Base-by-base conservation (phyloP, 2,888 invertebrate species). In the Dascillus cervinus region DNA sequence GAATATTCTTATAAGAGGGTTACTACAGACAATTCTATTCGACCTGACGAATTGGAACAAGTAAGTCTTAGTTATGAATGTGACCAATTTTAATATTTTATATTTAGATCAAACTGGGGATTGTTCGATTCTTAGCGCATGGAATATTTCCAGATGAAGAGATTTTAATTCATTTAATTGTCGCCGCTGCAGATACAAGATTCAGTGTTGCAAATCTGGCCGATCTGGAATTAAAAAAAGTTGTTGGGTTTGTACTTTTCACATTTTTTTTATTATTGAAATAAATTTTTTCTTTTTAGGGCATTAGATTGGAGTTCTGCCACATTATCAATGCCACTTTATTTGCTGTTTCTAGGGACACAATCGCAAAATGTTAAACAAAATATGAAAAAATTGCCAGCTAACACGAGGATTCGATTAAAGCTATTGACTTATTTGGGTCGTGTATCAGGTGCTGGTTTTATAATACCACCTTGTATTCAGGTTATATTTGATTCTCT, bases 121-220 rank as follows among this genome's bases (percentile, higher is more conserved):
- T 86, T 49, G 79, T 92, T 2, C 85, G 84, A 53, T 87, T 94
- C 52, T 70, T 94, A 31, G 76, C 80, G 25, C 75, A 79, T 44
- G 87, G 87, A 26, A 73, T 88, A 21, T 83, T 90, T 50, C 71
- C 75, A 13, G 79, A 82, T 50, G 72, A 75, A 12, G 85, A 87
- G 35, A 75, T 84, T 13, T 70, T 89, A 11, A 65, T 83, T 39
- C 82, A 86, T 31, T 68, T 90, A 36, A 78, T 92, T 4, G 78
- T 94, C 3, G 91, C 87, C 2, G 84, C 89, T 0, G 82, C 92
- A 0, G 94, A 94, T 56, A 87, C 90, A 0, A 71, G 92, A 41
- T 91, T 84, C 59, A 85, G 82, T 62, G 87, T 94, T 23, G 89
- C 89, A 29, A 88, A 89, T 56, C 74, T 82, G 33, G 91, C 90